Base-by-base conservation (phyloP, 2,797 vertebrate genomes). In the Lutjanus campechanus region DNA sequence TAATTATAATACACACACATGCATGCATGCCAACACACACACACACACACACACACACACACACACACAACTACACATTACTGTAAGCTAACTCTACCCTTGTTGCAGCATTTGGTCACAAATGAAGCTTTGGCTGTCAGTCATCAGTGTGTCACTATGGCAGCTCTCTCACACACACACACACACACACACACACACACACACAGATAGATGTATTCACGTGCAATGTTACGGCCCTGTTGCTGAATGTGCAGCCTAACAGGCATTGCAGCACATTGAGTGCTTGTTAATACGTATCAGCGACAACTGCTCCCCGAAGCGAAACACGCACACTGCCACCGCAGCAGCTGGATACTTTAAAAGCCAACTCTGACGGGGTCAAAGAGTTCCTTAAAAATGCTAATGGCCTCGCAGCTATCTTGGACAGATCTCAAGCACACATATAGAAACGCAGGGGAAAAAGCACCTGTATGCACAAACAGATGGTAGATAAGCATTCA, bases 251-350 rank as follows among this genome's bases (percentile, higher is more conserved):
- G 64, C 75, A 63, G 70, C 49, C 73, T n/a, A 46, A 73, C 67
- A 78, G 83, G 61, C 41, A 6, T 53, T 49, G 64, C 76, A 43
- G 82, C 77, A 69, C 65, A 82, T 40, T 70, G 70, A 73, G 11
- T 59, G 67, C 69, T 73, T 83, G 76, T 85, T 85, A 82, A 88
- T 76, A 49, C 12, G 17, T 41, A 75, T 73, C 41, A 69, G 61
- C 20, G 29, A 68, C 59, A 77, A 43, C 13, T n/a, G 43, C 43
- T 76, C 69, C 68, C 68, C 0, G 11, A 75, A 70, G 77, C 71
- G 56, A 36, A 69, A 73, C 69, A 61, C 25, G 15, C 61, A 76
- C 67, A 76, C 58, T 36, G 65, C 69, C 29, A 49, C 13, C 10
- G 40, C 72, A 60, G 36, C 67, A 68, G 65, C 56, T 66, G 50